These are phyloP conservation scores for Taenaris catops DNA, from an alignment of 2,888 invertebrate genomes.

Conservation along the genomic window DNA sequence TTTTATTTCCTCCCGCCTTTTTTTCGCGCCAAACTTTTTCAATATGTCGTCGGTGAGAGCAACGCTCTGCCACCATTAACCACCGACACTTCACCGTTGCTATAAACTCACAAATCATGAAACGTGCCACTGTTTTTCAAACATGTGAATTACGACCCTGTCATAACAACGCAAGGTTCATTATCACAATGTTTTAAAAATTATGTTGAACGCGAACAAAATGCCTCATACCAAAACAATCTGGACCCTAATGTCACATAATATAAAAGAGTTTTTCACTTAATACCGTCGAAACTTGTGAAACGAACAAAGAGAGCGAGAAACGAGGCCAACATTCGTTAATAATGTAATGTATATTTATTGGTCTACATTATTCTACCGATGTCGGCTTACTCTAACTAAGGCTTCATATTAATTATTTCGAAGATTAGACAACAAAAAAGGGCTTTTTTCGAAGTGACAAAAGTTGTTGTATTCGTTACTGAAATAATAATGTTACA, in stretches of 20 bases:
- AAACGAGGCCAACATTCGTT: conserved; percentile 78
- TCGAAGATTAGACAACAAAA: conserved; percentile 22
- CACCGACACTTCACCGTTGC: conserved; percentile 78
- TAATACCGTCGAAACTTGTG: conserved; percentile 58
- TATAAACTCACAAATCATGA: conserved; percentile 81
- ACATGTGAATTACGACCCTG: conserved; percentile 45
- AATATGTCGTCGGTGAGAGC: conserved; percentile 74
- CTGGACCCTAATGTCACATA: conserved; percentile 60
- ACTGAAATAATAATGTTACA: too few species aligned
- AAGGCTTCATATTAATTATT: conserved; percentile 47
- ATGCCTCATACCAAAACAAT: conserved; percentile 59
- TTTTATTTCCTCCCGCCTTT: too few species aligned
- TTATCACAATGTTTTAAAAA: conserved; percentile 29
- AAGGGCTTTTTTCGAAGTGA: conserved; percentile 7
- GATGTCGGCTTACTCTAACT: conserved; percentile 56
- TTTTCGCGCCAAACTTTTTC: conserved; percentile 76
- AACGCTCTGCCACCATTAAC: conserved; percentile 76
- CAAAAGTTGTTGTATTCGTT: too few species aligned
- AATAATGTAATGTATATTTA: conserved; percentile 79
- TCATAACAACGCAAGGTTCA: conserved; percentile 36
- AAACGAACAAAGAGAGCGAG: conserved; percentile 77
- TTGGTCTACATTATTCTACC: conserved; percentile 68
- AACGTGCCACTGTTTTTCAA: conserved; percentile 51
- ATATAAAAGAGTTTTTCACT: conserved; percentile 66
- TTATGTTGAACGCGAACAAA: conserved; percentile 54